phyloP scores from a whole-genome alignment of 2,797 vertebrate genomes.

The Glossophaga mutica region DNA sequence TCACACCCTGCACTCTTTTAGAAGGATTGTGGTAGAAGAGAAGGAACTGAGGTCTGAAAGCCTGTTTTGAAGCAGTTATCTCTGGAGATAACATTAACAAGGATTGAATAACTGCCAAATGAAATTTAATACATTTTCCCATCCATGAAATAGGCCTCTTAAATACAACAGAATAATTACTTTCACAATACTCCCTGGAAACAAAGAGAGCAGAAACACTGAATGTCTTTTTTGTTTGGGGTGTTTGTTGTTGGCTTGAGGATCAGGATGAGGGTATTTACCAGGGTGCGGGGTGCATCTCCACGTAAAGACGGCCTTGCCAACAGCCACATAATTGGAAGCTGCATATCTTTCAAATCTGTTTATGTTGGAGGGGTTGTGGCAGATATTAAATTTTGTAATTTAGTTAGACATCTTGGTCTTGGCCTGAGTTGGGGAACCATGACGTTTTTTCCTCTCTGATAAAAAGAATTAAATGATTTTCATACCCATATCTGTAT shows the following conservation, averaged over 20 bases:
- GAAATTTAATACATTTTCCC: conserved; percentile 65
- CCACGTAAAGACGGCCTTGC: conserved; percentile 33
- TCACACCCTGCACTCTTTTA: conserved; percentile 23
- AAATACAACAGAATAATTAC: conserved; percentile 67
- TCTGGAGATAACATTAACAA: conserved; percentile 72
- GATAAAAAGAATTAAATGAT: conserved; percentile 48
- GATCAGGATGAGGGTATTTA: conserved; percentile 52
- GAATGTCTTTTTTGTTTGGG: conserved; percentile 68
- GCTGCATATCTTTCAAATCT: conserved; percentile 63
- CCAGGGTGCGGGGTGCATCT: not conserved
- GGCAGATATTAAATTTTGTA: conserved; percentile 59
- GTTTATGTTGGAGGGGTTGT: conserved; percentile 48
- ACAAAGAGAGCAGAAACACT: conserved; percentile 60
- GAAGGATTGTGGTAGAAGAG: conserved; percentile 48
- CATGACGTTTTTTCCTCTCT: not conserved
- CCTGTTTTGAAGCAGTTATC: conserved; percentile 71
- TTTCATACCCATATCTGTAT: not conserved
- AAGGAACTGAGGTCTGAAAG: conserved; percentile 55
- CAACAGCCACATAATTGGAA: conserved; percentile 54
- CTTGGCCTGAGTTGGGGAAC: conserved; percentile 38
- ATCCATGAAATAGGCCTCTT: conserved; percentile 62
- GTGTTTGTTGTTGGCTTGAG: conserved; percentile 60
- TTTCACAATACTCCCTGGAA: conserved; percentile 67
- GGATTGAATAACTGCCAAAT: conserved; percentile 68
- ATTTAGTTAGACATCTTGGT: conserved; percentile 52